Evolutionary conservation across 1,140 invertebrate genomes (phyloP), one percentile per base, ranked within the genome.

Genomic region (Euschistus heros): DNA sequence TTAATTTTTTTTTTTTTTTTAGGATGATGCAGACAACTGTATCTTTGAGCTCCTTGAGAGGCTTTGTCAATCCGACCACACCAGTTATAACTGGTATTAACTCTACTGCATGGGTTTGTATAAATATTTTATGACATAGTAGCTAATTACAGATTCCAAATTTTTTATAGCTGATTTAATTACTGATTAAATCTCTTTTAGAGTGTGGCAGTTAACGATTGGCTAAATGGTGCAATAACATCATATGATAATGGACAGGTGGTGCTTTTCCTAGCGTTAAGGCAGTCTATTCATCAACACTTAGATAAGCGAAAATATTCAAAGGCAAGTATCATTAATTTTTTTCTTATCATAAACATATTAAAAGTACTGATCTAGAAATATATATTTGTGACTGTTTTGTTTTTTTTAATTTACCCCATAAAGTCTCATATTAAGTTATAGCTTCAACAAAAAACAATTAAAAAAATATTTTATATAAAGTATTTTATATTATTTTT

Each of bases 211-310:
- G 55, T 44, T 17, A 71, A 69, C 64, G 71, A 72, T 30, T 73
- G 72, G 69, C 71, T 73, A 2, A 81, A 81, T 68, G 71, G 73
- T 20, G 69, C 79, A 26, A 75, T 76, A 33, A 75, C 76, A 63
- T 75, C 75, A 4, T 77, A 75, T 60, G 67, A 75, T 33, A 73
- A 76, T 63, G 80, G 80, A 14, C 63, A 64, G 27, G 77, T 79
- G 69, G 67, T 80, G 62, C 64, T 73, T 44, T 70, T 75, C 0
- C 72, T 77, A 10, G 77, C 78, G 69, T 74, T 74, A 22, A 73
- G 76, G 33, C 75, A 79, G 33, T 60, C 27, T 66, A 78, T 14
- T 15, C 15, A 13, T 2, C 20, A 26, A 1, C 24, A 57, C 6
- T 24, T 5, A 15, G 59, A 61, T 18, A 61, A 61, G 42, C 27